Evolutionary conservation across 2,797 vertebrate genomes (phyloP).

Genomic region (Hoplostethus atlanticus): DNA sequence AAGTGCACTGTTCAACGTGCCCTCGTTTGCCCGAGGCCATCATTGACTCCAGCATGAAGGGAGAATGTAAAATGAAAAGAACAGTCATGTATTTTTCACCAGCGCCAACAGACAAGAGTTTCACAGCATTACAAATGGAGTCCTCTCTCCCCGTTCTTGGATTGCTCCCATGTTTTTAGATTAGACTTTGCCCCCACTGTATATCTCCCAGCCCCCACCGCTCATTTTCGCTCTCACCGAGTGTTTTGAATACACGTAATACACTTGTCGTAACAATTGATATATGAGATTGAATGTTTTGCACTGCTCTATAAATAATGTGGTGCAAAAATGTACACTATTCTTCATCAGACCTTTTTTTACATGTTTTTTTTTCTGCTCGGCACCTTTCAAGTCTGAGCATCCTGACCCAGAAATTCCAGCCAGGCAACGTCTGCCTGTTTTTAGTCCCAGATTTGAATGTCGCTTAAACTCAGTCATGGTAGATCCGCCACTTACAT

Average conservation of each 20-base stretch:
- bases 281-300: conserved; percentile 53
- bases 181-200: conserved; percentile 62
- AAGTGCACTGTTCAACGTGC: conserved; percentile 59
- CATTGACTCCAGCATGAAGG: conserved; percentile 82
- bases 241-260: conserved; percentile 51
- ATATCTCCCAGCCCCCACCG: conserved; percentile 35
- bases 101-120: conserved; percentile 81
- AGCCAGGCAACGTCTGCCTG: conserved; percentile 50
- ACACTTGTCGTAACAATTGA: conserved; percentile 51
- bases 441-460: conserved; percentile 64
- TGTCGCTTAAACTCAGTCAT: conserved; percentile 58
- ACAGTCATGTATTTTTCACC: conserved; percentile 83
- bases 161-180: conserved; percentile 79
- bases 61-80: conserved; percentile 84
- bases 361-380: conserved; percentile 41
- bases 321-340: not conserved
- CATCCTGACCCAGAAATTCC: conserved; percentile 66
- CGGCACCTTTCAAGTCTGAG: conserved; percentile 40
- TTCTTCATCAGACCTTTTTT: conserved; percentile 32
- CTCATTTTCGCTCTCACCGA: conserved; percentile 38
- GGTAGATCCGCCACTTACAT: conserved; percentile 43
- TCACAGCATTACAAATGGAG: conserved; percentile 81
- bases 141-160: conserved; percentile 68
- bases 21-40: conserved; percentile 76
- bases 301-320: conserved; percentile 23